Evolutionary conservation across 53 echinoderm and acorn worm species (phyloP).

Genomic region (Temnopleurus reevesii): DNA sequence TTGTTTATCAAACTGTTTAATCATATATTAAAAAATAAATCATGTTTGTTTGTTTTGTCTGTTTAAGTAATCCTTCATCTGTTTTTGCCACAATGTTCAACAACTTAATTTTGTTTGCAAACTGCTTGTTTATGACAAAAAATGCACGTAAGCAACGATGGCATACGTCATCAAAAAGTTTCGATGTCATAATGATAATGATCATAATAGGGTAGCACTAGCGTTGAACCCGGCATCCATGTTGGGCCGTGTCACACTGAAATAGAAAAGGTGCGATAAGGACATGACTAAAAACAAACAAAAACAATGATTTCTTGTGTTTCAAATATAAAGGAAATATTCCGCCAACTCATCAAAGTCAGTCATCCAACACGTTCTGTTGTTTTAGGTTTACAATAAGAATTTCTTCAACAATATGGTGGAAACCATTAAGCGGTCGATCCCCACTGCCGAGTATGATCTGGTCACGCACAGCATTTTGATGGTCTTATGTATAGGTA

Average conservation of each 20-base stretch:
- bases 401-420: background rate
- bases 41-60: too few species aligned
- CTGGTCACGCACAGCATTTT: background rate
- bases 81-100: too few species aligned
- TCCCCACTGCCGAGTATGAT: background rate
- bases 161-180: too few species aligned
- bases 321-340: slow-evolving; percentile 12
- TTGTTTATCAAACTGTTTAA: too few species aligned
- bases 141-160: background rate
- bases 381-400: background rate
- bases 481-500: background rate
- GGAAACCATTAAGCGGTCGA: background rate
- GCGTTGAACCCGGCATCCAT: background rate
- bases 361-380: background rate
- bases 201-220: background rate
- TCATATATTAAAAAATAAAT: too few species aligned
- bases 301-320: slow-evolving; percentile 17
- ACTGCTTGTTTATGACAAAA: background rate
- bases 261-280: background rate
- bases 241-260: background rate
- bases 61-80: too few species aligned
- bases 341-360: slow-evolving; percentile 2
- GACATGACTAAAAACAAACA: background rate
- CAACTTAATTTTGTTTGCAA: too few species aligned
- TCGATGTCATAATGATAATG: background rate